Evolutionary conservation across 2,797 vertebrate genomes (phyloP), one percentile per base, ranked within the genome.

Genomic region (Nannoperca obscura): DNA sequence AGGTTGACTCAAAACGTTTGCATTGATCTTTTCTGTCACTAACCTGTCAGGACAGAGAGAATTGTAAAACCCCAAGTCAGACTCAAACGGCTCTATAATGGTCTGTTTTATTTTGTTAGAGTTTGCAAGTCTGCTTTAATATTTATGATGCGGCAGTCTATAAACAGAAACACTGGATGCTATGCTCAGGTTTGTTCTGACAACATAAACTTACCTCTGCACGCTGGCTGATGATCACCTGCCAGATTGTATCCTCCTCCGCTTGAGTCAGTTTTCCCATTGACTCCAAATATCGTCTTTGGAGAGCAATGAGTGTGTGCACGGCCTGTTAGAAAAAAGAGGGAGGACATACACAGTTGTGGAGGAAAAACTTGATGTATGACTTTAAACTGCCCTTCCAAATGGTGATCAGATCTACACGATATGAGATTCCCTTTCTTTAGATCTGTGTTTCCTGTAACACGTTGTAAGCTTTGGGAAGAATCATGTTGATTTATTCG

Each of bases 221-320:
- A 86, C 98, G 95, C 89, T 98, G 97, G 80, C 96, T 92, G 85
- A 99, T 97, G 80, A 99, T 97, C 91, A 98, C 96, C 89, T 99
- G 98, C 97, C 97, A 99, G 64, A 99, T 91, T 0, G 95, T 92
- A 80, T 97, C 97, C 86, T 98, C 97, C 80, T 99, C 96, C 44
- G 95, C 93, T 0, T 95, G 92, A 61, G 94, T 96, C 85, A 98
- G 95, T 47, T 96, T 97, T 78, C 96, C 97, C 49, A 97, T 89
- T 22, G 97, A 96, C 13, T 83, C 91, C 44, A 97, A 83, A 42
- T 99, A 99, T 54, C 93, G 94, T 86, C 92, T 97, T 90, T 99
- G 97, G 70, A 99, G 95, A 54, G 96, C 95, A 61, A 96, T 92
- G 75, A 99, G 94, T 1, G 96, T 97, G 73, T 99, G 97, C 84